Conservation (phyloP, 2,797 vertebrate genomes). For the Pangasius krempfi region DNA sequence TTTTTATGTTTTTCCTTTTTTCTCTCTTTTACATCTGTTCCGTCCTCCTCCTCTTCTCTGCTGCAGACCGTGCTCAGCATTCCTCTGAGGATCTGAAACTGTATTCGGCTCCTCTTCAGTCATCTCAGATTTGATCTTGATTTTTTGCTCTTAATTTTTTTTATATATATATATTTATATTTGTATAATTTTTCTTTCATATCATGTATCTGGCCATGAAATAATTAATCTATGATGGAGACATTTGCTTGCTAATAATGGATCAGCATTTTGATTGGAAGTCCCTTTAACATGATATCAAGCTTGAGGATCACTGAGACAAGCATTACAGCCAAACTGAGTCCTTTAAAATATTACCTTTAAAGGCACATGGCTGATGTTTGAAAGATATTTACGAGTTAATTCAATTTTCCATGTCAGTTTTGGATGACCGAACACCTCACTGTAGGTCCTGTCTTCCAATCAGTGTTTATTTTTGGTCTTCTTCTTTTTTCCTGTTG, state of each 20-base stretch:
- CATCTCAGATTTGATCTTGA: slow-evolving; percentile 33
- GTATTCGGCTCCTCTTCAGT: slow-evolving; percentile 62
- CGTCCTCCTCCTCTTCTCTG: slow-evolving; percentile 22
- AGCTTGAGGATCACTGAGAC: slow-evolving; percentile 11
- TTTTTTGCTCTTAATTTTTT: slow-evolving; percentile 40
- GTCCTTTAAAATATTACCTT: background rate
- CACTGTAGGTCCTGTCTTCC: slow-evolving; percentile 8
- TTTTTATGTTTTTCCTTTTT: slow-evolving; percentile 16
- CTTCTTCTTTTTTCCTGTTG: background rate
- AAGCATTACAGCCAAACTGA: background rate
- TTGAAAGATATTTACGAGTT: slow-evolving; percentile 9
- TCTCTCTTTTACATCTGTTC: slow-evolving; percentile 39
- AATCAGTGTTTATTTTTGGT: background rate
- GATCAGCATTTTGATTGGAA: slow-evolving; percentile 66
- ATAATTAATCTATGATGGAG: background rate
- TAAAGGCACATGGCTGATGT: slow-evolving; percentile 19
- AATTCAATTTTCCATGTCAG: background rate
- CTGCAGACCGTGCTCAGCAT: slow-evolving; percentile 50
- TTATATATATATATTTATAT: background rate
- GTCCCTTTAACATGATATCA: slow-evolving; percentile 62
- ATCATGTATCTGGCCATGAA: background rate
- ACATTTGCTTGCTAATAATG: slow-evolving; percentile 47
- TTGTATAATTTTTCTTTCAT: background rate
- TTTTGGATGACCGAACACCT: slow-evolving; percentile 22
- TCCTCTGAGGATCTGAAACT: slow-evolving; percentile 61